Base-by-base conservation (phyloP, 1,140 invertebrate genomes). In the Bacillus rossius region DNA sequence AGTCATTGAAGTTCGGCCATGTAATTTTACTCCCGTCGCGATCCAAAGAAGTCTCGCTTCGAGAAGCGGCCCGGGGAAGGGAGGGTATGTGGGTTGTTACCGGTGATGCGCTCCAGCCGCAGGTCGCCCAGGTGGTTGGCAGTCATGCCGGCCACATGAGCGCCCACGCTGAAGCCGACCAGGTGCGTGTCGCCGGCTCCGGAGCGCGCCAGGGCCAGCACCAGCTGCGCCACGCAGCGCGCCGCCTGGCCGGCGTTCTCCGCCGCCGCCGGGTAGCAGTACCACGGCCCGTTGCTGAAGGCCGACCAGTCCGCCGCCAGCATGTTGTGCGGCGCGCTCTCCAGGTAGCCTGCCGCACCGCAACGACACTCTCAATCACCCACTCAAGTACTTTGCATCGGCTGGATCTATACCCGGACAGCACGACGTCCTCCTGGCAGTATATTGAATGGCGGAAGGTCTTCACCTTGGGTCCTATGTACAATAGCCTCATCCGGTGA, bases 81-180 rank as follows among this genome's bases (percentile, higher is more conserved):
- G n/a, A n/a, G n/a, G n/a, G n/a, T n/a, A n/a, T n/a, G n/a, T n/a
- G n/a, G n/a, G n/a, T n/a, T 8, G 25, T 57, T 53, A 67, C 83
- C 82, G 1, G 85, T 87, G 45, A 87, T 84, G 25, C 85, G 74
- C 0, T 77, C 65, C 3, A 86, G 49, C 63, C 71, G 75, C 59
- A 78, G 79, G 0, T 77, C 78, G 3, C 62, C 66, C 2, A 87
- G 64, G 37, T 68, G 66, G 52, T 77, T 75, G 2, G 83, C 80
- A 4, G 83, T 62, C 62, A 77, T 84, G 45, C 79, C 83, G 0
- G 83, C 76, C 3, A 84, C 73, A 47, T 84, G 82, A 1, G 82
- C 81, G 5, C 86, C 86, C n/a, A 89, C 65, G 43, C 84, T 87
- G 69, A 87, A 87, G 0, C 86, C 86, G 38, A 88, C 80, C 2